phyloP scores from a whole-genome alignment of 2,888 invertebrate species.

The Fissipunctia ypsillon region DNA sequence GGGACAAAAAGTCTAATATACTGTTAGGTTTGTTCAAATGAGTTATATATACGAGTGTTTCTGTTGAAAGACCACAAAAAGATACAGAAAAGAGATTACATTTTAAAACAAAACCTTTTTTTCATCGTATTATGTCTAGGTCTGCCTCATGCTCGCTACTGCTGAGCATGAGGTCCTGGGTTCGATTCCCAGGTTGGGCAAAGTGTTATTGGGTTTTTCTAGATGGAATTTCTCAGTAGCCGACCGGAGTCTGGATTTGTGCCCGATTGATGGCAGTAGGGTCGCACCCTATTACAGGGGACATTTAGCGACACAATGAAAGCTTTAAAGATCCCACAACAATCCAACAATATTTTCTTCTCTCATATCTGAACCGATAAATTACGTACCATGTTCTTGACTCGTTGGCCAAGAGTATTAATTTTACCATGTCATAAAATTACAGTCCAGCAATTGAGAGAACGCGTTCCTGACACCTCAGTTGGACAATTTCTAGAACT shows the following conservation, averaged over 20 bases:
- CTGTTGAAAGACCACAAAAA: background rate
- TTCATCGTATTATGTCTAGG: background rate
- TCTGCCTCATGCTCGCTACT: too few relatives aligned
- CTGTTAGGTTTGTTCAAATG: constrained; percentile 9
- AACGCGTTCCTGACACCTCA: too few relatives aligned
- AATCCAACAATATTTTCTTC: background rate
- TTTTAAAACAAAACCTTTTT: background rate
- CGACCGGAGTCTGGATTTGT: too few relatives aligned
- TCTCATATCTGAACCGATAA: background rate
- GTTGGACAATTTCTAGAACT: too few relatives aligned
- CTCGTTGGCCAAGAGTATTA: background rate
- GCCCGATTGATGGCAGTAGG: too few relatives aligned
- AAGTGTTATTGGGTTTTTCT: too few relatives aligned
- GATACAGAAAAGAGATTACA: background rate
- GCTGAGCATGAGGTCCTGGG: too few relatives aligned
- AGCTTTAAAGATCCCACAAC: background rate
- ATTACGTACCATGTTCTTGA: background rate
- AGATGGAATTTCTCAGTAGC: too few relatives aligned
- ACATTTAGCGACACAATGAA: background rate
- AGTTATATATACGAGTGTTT: background rate
- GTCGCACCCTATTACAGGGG: too few relatives aligned
- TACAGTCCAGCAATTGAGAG: too few relatives aligned
- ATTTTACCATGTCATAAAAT: background rate
- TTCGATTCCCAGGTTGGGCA: too few relatives aligned
- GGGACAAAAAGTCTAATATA: constrained; percentile 30